Conservation (phyloP, 2,888 invertebrate genomes). For the Brenthis ino region DNA sequence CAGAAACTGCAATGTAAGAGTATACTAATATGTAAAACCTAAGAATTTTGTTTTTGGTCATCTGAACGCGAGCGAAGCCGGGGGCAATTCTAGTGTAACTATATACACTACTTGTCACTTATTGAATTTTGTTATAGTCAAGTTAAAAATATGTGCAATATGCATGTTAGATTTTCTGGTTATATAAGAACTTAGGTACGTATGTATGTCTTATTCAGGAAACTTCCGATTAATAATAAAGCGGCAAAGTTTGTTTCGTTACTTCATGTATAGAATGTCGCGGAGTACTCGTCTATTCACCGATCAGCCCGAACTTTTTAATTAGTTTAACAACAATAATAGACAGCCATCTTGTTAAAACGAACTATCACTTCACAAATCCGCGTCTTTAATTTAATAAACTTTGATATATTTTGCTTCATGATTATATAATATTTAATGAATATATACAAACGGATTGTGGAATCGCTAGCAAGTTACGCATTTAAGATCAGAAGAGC, state of each 20-base stretch:
- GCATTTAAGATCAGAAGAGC: constrained; percentile 36
- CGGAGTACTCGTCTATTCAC: constrained; percentile 51
- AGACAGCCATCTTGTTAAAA: constrained; percentile 62
- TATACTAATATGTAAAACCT: too few relatives aligned
- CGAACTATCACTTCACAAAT: constrained; percentile 50
- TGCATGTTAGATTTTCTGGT: constrained; percentile 12
- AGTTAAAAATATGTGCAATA: too few relatives aligned
- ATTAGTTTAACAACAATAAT: constrained; percentile 74
- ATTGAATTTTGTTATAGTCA: too few relatives aligned
- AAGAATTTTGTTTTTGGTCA: too few relatives aligned
- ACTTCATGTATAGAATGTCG: constrained; percentile 48
- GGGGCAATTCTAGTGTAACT: too few relatives aligned
- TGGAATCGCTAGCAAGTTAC: constrained; percentile 26
- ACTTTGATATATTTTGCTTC: background rate
- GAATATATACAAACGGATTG: background rate
- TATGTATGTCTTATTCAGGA: constrained; percentile 12
- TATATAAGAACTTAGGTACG: background rate
- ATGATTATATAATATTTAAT: background rate
- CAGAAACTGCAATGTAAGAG: too few relatives aligned
- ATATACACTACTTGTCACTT: too few relatives aligned
- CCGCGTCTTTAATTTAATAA: constrained; percentile 10
- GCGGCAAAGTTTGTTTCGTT: constrained; percentile 34
- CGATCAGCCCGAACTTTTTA: constrained; percentile 70
- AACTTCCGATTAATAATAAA: constrained; percentile 29
- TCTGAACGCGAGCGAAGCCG: too few relatives aligned